A percentile compares a stretch with the other conserved stretches of the same genome.
Conservation (phyloP, 2,888 invertebrate genomes). For the Nysson spinosus region DNA sequence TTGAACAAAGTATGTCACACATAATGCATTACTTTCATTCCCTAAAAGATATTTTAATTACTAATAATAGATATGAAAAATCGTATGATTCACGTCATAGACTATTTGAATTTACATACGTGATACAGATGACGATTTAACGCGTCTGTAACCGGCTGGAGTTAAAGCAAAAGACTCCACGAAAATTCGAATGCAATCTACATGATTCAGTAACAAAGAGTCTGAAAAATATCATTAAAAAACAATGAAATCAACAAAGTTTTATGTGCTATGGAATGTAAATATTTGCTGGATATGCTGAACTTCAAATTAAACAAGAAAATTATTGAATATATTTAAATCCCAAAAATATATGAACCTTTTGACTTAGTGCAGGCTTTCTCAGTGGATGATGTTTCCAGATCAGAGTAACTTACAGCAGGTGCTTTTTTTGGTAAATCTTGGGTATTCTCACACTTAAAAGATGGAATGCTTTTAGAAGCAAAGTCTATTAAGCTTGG, state of each 20-base stretch:
- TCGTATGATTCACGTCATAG: neutral
- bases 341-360: slow-evolving; percentile 38
- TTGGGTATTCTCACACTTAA: slow-evolving; percentile 13
- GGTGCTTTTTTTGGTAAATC: slow-evolving; percentile 13
- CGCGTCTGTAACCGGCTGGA: slow-evolving; percentile 77
- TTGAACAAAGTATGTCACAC: slow-evolving; percentile 77
- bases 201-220: slow-evolving; percentile 60
- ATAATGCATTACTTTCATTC: slow-evolving; percentile 59
- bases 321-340: slow-evolving; percentile 8
- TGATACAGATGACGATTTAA: slow-evolving; percentile 67
- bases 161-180: slow-evolving; percentile 77
- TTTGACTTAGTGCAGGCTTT: slow-evolving; percentile 10
- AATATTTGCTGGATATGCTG: no score
- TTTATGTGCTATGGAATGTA: no score
- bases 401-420: neutral
- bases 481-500: slow-evolving; percentile 67
- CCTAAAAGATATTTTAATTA: slow-evolving; percentile 43
- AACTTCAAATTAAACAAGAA: no score
- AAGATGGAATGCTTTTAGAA: slow-evolving; percentile 39
- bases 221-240: slow-evolving; percentile 47
- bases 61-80: slow-evolving; percentile 7
- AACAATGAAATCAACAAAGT: no score
- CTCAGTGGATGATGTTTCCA: slow-evolving; percentile 11
- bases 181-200: slow-evolving; percentile 77
- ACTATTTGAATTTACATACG: slow-evolving; percentile 49